Percentiles rank a stretch among this genome's conserved stretches.
Evolutionary conservation across 2,888 invertebrate species (phyloP).

Genomic region (Apamea monoglypha): DNA sequence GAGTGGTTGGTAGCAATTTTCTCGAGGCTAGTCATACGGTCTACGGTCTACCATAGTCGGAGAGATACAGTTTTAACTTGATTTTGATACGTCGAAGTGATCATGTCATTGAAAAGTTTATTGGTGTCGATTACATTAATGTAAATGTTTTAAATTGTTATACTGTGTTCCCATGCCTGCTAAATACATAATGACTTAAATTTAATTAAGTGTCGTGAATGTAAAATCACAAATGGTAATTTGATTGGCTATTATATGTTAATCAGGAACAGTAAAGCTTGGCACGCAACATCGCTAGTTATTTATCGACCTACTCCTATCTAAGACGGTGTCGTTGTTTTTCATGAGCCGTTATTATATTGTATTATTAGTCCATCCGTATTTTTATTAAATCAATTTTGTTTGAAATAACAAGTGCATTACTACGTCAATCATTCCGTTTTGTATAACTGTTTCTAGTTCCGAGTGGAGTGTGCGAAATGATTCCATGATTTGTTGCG

Average conservation of each 20-base stretch:
- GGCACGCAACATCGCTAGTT: constrained; percentile 70
- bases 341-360: constrained; percentile 50
- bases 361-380: constrained; percentile 47
- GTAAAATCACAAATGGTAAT: constrained; percentile 78
- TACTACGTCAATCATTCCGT: constrained; percentile 65
- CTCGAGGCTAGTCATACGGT: constrained; percentile 77
- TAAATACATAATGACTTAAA: constrained; percentile 72
- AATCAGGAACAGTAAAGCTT: constrained; percentile 78
- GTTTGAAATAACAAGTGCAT: constrained; percentile 60
- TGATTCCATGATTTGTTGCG: constrained; percentile 62
- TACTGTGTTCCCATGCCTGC: constrained; percentile 68
- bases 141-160: constrained; percentile 63
- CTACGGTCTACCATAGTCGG: constrained; percentile 74
- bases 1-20: constrained; percentile 79
- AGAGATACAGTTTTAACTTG: constrained; percentile 76
- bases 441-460: constrained; percentile 64
- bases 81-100: constrained; percentile 66
- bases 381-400: constrained; percentile 61
- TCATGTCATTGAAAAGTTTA: constrained; percentile 30
- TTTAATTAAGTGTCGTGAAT: constrained; percentile 77
- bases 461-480: constrained; percentile 51
- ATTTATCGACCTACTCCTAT: constrained; percentile 64
- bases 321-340: constrained; percentile 53
- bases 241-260: constrained; percentile 81
- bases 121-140: constrained; percentile 41